Base-by-base conservation (phyloP, 2,888 invertebrate species). In the Piscicola geometra region DNA sequence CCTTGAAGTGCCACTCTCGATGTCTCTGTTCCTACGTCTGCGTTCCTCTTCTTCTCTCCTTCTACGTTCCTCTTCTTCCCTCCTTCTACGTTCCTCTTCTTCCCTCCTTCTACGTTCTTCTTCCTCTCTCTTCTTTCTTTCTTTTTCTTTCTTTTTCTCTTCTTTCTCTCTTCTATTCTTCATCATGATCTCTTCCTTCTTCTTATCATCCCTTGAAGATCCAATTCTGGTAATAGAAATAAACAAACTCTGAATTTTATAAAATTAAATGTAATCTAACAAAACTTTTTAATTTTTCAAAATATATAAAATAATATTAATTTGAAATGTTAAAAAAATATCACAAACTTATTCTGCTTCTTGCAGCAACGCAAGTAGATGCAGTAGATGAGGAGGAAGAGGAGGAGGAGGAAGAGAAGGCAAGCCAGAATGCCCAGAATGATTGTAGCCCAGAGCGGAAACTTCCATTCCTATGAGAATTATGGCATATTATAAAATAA, bases 381-480 rank as follows among this genome's bases (percentile, higher is more conserved):
- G 64, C 25, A 66, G 32, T 41, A 71, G n/a, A 76, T 71, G 30
- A 76, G 71, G 1, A 76, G 32, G 12, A 47, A 36, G 21, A 76
- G 36, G n/a, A 76, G 76, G 21, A 71, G 9, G 60, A 76, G 36
- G 47, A 76, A 56, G 30, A 76, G 71, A 41, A 76, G 50, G 36
- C 71, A 71, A 30, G 76, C 76, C 66, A 76, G 47, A 21, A 76
- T 76, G 21, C 70, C 70, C 41, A 76, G 76, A 25, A 76, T n/a
- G 18, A 76, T 76, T 60, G 71, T 70, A 64, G 70, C 70, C 76
- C 76, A 76, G 9, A 41, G 15, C 9, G 60, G 60, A 56, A 56
- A 56, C n/a, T 18, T 25, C 25, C 3, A 18, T 5, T 56, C 60
- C 60, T 56, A 47, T n/a, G n/a, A n/a, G n/a, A n/a, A n/a, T n/a